Conservation (phyloP, 2,797 vertebrate genomes). For the Lindbergichthys nudifrons region DNA sequence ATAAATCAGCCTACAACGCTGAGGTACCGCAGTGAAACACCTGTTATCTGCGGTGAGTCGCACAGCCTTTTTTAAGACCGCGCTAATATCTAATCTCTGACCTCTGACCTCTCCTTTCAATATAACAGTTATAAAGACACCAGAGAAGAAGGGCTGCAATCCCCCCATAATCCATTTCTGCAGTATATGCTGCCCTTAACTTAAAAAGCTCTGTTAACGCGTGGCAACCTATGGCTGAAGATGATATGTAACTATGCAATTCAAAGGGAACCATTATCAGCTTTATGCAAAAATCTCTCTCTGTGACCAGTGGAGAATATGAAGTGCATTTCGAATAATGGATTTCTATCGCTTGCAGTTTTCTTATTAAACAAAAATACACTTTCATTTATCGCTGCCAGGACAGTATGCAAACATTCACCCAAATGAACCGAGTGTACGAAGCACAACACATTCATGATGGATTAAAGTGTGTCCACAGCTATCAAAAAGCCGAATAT, state of each 20-base stretch:
- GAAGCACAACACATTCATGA: constrained; percentile 32
- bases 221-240: constrained; percentile 30
- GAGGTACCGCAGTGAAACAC: no score
- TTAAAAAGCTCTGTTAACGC: constrained; percentile 39
- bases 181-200: constrained; percentile 12
- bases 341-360: constrained; percentile 44
- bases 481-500: constrained; percentile 48
- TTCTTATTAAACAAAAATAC: constrained; percentile 22
- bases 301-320: constrained; percentile 39
- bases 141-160: constrained; percentile 25
- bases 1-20: no score
- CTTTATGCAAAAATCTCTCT: constrained; percentile 62
- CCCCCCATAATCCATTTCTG: constrained; percentile 43
- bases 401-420: constrained; percentile 36
- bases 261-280: constrained; percentile 49
- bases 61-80: no score
- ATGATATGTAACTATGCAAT: constrained; percentile 43
- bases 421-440: constrained; percentile 7
- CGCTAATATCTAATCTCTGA: constrained; percentile 29
- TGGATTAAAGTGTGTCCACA: constrained; percentile 53
- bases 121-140: constrained; percentile 37
- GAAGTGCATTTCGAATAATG: constrained; percentile 57
- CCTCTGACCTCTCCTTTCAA: constrained; percentile 31
- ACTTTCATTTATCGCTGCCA: constrained; percentile 42
- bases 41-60: no score